phyloP scores from a whole-genome alignment of 1,140 invertebrate genomes.

The Melitaea cinxia region DNA sequence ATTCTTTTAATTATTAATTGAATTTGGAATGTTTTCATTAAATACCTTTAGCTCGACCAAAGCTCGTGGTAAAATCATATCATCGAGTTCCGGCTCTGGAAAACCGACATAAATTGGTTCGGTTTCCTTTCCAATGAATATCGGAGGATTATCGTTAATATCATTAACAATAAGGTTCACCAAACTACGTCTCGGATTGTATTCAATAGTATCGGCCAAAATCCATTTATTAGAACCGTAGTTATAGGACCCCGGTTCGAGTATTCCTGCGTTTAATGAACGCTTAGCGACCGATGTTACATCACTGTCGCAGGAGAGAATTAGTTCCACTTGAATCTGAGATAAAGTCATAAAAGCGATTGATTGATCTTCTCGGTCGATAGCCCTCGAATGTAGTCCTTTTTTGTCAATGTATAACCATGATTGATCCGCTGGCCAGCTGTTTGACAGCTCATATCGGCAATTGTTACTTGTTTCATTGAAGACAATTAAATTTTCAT shows the following conservation, averaged over 20 bases:
- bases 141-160: conserved; percentile 78
- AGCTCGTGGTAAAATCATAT: conserved; percentile 63
- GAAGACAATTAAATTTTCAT: conserved; percentile 58
- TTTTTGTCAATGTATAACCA: conserved; percentile 67
- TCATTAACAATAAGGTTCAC: conserved; percentile 79
- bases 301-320: conserved; percentile 56
- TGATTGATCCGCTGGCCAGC: conserved; percentile 60
- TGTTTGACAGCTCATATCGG: conserved; percentile 53
- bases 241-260: conserved; percentile 51
- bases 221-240: conserved; percentile 71
- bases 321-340: conserved; percentile 74
- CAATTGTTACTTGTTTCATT: conserved; percentile 51
- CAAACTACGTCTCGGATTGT: conserved; percentile 61
- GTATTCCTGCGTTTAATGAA: conserved; percentile 36
- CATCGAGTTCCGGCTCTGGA: conserved; percentile 63
- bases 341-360: conserved; percentile 77
- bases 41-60: conserved; percentile 71
- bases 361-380: conserved; percentile 74
- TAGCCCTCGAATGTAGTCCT: conserved; percentile 56
- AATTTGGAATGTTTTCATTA: not conserved
- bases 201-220: conserved; percentile 61
- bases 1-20: not conserved
- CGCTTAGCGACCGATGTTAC: conserved; percentile 44
- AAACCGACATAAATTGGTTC: conserved; percentile 76
- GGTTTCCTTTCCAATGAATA: conserved; percentile 64